A percentile compares a stretch with the other conserved stretches of the same genome.
Evolutionary conservation across 1,140 invertebrate species (phyloP).

Genomic region (Xylocopa sonorina): DNA sequence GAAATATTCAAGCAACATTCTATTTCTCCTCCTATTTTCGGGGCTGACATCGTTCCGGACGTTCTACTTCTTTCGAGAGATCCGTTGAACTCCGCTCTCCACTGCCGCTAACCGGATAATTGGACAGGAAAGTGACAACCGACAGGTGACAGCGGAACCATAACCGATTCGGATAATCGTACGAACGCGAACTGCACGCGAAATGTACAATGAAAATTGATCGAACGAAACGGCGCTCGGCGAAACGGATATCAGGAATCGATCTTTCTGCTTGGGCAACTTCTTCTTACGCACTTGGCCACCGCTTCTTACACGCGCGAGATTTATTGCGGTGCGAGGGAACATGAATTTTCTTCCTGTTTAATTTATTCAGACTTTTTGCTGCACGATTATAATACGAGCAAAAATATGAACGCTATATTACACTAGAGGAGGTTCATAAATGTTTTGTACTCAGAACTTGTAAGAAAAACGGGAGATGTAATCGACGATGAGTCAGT

Average conservation of each 20-base stretch:
- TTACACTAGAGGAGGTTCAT: no score
- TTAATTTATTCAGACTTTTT: no score
- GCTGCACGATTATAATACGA: no score
- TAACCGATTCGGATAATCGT: constrained; percentile 32
- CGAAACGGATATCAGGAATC: background rate
- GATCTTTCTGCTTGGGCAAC: background rate
- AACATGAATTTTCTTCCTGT: no score
- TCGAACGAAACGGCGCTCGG: background rate
- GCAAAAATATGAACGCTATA: no score
- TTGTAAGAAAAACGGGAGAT: no score
- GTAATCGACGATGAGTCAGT: no score
- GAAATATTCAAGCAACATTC: constrained; percentile 57
- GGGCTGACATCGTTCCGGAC: constrained; percentile 32
- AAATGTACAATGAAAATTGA: constrained; percentile 38
- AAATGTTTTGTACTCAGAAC: no score
- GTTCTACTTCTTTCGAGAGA: constrained; percentile 50
- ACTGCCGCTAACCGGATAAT: constrained; percentile 42
- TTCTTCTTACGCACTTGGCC: background rate
- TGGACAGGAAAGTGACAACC: constrained; percentile 56
- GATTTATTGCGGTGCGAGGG: no score
- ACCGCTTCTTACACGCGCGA: no score
- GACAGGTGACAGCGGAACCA: constrained; percentile 54
- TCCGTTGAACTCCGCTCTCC: constrained; percentile 40
- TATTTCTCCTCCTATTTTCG: constrained; percentile 56
- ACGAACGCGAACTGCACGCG: constrained; percentile 15